Conservation (phyloP, 2,113 vertebrate genomes). For the Lontra canadensis region DNA sequence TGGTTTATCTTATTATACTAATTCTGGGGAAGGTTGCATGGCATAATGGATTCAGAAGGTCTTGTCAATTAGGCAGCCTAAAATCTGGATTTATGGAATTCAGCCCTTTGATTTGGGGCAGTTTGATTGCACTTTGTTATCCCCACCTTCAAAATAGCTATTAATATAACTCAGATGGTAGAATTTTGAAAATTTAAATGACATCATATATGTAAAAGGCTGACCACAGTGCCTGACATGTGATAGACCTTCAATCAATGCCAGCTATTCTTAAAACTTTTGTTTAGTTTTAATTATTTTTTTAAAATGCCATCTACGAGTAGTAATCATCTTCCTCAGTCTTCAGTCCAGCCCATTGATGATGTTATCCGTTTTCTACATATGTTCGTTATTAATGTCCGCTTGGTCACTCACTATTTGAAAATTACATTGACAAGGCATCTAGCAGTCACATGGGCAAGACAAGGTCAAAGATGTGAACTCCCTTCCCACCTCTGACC, state of each 20-base stretch:
- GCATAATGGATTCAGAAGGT: background rate
- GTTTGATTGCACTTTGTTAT: constrained; percentile 9
- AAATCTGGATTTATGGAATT: background rate
- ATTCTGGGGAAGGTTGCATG: background rate
- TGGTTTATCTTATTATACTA: background rate
- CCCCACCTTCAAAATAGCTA: background rate
- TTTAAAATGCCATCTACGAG: background rate
- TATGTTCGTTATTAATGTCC: background rate
- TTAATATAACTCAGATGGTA: background rate
- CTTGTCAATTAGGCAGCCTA: background rate
- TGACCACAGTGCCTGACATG: background rate
- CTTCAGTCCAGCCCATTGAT: background rate
- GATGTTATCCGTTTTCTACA: background rate
- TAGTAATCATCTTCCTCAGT: background rate
- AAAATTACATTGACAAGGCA: background rate
- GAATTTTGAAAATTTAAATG: constrained; percentile 12
- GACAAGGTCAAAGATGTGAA: background rate
- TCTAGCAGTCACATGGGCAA: background rate
- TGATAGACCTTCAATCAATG: background rate
- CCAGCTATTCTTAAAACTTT: background rate
- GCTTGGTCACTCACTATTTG: background rate
- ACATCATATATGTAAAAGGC: background rate
- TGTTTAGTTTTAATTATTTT: background rate
- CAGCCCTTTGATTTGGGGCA: background rate
- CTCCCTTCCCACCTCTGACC: background rate